phyloP scores from a whole-genome alignment of 2,113 vertebrate genomes.

The Otus sunia region DNA sequence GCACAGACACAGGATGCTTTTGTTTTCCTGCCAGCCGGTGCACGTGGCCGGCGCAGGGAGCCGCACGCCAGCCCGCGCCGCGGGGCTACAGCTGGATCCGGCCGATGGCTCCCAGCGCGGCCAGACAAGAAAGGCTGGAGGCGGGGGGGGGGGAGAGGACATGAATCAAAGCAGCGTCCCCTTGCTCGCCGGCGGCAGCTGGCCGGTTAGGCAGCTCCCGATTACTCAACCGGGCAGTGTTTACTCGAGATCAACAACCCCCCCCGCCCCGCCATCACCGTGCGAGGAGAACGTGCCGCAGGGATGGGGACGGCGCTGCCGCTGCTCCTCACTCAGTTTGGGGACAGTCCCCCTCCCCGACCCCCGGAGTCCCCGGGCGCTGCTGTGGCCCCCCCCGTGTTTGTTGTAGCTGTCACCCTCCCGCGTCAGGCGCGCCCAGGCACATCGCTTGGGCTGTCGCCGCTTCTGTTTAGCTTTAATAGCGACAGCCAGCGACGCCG shows the following conservation, averaged over 20 bases:
- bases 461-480: background rate
- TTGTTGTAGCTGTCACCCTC: background rate
- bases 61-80: conserved; percentile 3
- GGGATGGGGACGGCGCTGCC: background rate
- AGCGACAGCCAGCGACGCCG: background rate
- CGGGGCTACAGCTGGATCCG: conserved; percentile 36
- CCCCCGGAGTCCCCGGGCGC: accelerated
- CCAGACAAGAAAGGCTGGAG: conserved; percentile 41
- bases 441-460: background rate
- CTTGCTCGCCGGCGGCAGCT: conserved; percentile 24
- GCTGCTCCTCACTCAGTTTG: background rate
- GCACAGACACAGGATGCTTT: conserved; percentile 11
- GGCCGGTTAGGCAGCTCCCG: conserved; percentile 53
- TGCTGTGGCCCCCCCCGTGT: background rate
- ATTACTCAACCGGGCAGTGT: conserved; percentile 59
- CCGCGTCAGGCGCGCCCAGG: background rate
- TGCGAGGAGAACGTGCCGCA: background rate
- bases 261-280: background rate
- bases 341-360: background rate
- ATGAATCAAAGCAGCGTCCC: conserved; percentile 58
- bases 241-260: conserved; percentile 57
- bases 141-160: background rate
- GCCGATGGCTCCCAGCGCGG: conserved; percentile 16
- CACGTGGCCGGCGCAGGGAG: background rate
- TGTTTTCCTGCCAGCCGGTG: background rate